Base-by-base conservation (phyloP, 2,113 vertebrate species). In the Odocoileus virginianus region DNA sequence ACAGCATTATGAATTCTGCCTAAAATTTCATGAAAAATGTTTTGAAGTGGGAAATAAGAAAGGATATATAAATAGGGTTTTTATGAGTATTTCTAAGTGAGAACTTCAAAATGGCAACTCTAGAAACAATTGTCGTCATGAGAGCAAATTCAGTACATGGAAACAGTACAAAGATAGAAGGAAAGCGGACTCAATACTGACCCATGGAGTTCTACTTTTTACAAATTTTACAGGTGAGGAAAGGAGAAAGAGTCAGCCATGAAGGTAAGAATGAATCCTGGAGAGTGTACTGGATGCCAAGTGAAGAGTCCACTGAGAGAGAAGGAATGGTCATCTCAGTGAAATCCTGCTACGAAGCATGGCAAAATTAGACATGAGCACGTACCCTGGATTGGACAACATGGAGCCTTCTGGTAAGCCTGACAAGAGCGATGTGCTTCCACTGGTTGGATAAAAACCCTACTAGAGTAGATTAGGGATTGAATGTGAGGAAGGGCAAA, bases 21-120 rank as follows among this genome's bases (percentile, higher is more conserved):
- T 90, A 17, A 93, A 94, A 17, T 88, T 94, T 91, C 78, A 86
- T 50, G 47, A 88, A 33, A 13, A 52, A 45, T 89, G 60, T 91
- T 96, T 76, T 97, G 50, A 97, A 82, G 45, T 82, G 27, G 61
- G 33, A 82, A 92, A 64, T 61, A 67, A 76, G n/a, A 43, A 96
- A 96, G 76, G 40, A 93, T 13, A 81, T 83, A 54, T 61, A 81
- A 94, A 64, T 64, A 93, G 30, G 52, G 15, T 30, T 95, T 94
- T 94, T 78, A 55, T 82, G 33, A 78, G 4, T 84, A 71, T 86
- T 93, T 97, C 36, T 82, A 94, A 47, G 43, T 45, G 30, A 10
- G 11, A 40, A 94, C 52, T 91, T 96, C 83, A 97, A 95, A 97
- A 95, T 40, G 54, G 11, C 79, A 87, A 93, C 40, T 92, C 79